phyloP scores from a whole-genome alignment of 2,113 vertebrate species.

The Hylia prasina region DNA sequence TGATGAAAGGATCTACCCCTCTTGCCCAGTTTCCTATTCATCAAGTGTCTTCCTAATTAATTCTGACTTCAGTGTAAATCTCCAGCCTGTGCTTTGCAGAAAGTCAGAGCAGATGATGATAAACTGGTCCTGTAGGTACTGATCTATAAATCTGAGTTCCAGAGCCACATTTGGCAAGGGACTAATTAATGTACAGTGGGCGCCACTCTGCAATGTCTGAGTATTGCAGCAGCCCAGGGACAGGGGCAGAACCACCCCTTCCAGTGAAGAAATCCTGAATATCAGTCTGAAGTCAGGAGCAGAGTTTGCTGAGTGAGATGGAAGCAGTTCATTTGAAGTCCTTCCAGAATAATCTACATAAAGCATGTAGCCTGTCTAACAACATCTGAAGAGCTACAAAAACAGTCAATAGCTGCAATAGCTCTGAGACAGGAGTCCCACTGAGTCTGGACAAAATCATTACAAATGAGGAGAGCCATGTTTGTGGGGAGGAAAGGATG shows the following conservation, averaged over 20 bases:
- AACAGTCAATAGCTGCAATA: background rate
- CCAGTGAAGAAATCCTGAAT: background rate
- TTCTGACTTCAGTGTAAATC: background rate
- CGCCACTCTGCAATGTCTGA: background rate
- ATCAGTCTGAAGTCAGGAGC: background rate
- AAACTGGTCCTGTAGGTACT: background rate
- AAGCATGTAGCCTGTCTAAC: background rate
- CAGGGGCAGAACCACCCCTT: background rate
- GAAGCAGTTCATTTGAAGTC: background rate
- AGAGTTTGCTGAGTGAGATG: background rate
- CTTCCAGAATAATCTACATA: background rate
- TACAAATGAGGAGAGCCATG: background rate
- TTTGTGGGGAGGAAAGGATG: slow-evolving; percentile 16
- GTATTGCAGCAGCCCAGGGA: background rate
- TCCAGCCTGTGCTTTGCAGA: background rate
- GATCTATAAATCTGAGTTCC: background rate
- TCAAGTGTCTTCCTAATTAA: background rate
- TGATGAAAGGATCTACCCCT: background rate
- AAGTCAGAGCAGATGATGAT: background rate
- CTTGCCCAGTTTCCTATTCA: background rate
- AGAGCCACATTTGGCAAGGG: background rate
- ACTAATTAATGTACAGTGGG: background rate
- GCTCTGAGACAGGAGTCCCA: background rate
- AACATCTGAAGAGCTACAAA: background rate
- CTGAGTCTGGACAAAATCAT: background rate